phyloP scores from a whole-genome alignment of 1,140 invertebrate species.

The Tenebrio molitor region DNA sequence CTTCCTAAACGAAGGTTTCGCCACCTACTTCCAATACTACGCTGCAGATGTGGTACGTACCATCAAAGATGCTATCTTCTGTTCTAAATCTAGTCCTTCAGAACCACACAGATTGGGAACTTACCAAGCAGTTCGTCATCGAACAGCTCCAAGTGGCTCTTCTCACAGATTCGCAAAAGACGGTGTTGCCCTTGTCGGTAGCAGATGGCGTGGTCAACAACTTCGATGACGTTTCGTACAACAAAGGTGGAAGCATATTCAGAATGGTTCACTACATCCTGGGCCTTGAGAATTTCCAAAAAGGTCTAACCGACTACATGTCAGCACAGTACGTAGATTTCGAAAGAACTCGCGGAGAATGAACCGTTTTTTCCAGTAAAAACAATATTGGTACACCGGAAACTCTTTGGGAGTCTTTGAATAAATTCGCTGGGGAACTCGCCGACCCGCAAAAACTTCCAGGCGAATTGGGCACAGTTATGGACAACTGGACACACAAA shows the following conservation, averaged over 20 bases:
- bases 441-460: constrained; percentile 25
- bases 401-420: constrained; percentile 22
- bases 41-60: constrained; percentile 53
- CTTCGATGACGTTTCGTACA: constrained; percentile 74
- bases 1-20: constrained; percentile 71
- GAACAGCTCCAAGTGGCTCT: constrained; percentile 77
- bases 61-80: no score
- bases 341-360: background rate
- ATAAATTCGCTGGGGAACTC: background rate
- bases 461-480: constrained; percentile 66
- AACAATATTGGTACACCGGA: constrained; percentile 26
- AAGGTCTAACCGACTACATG: constrained; percentile 72
- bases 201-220: constrained; percentile 69
- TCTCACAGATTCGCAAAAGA: constrained; percentile 73
- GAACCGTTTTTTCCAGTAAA: constrained; percentile 2
- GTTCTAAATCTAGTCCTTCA: no score
- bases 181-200: constrained; percentile 73
- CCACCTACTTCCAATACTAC: constrained; percentile 67
- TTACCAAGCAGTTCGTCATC: constrained; percentile 72
- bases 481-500: constrained; percentile 75
- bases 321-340: constrained; percentile 65
- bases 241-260: constrained; percentile 77
- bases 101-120: constrained; percentile 45
- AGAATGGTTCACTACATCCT: constrained; percentile 83
- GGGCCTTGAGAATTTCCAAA: constrained; percentile 73